A percentile compares a stretch with the other conserved stretches of the same genome.
Conservation (phyloP, 1,140 invertebrate genomes). For the Eriocheir sinensis region DNA sequence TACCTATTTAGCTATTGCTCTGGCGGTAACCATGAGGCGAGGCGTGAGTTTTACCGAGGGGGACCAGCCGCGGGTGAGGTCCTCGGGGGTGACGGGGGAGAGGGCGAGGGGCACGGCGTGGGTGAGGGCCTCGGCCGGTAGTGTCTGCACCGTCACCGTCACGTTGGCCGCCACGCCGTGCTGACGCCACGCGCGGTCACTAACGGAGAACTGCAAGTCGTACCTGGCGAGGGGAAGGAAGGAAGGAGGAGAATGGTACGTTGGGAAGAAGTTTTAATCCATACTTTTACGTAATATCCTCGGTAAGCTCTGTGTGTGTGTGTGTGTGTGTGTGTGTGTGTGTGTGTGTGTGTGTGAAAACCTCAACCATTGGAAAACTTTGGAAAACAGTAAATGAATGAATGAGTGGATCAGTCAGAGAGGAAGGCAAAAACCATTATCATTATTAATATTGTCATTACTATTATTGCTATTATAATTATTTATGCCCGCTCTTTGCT, state of each 20-base stretch:
- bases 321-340: not conserved
- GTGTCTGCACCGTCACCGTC: not conserved
- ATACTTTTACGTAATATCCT: too few species aligned
- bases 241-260: not conserved
- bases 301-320: not conserved
- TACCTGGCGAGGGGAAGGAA: not conserved
- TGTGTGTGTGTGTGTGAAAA: not conserved
- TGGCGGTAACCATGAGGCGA: not conserved
- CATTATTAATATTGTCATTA: not conserved
- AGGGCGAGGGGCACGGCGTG: slow-evolving; percentile 17
- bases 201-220: slow-evolving; percentile 31
- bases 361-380: not conserved
- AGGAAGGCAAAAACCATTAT: not conserved
- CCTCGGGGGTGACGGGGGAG: not conserved
- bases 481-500: not conserved
- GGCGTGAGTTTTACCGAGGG: not conserved
- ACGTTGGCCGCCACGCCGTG: slow-evolving; percentile 34
- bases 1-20: not conserved
- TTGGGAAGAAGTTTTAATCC: too few species aligned
- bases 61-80: slow-evolving; percentile 10
- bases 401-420: not conserved
- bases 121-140: not conserved
- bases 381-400: not conserved
- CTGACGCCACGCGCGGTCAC: not conserved
- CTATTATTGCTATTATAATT: not conserved